These are phyloP conservation scores for Apogon hyalosoma DNA, from an alignment of 2,797 vertebrate species.

Conservation along the genomic window DNA sequence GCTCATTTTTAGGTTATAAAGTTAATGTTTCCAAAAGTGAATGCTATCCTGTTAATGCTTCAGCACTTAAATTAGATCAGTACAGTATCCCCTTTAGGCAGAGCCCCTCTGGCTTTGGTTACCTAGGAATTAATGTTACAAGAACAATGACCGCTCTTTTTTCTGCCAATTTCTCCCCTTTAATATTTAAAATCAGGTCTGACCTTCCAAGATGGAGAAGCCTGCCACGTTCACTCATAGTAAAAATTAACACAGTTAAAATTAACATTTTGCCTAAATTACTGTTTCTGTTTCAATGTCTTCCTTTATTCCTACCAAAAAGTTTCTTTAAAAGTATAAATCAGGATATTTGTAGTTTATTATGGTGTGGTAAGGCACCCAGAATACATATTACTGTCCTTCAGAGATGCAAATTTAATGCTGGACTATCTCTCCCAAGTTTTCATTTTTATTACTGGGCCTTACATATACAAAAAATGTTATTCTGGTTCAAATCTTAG, in stretches of 20 bases:
- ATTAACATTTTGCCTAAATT: conserved; percentile 5
- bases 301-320: not conserved
- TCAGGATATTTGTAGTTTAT: conserved; percentile 3
- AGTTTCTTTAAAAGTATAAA: not conserved
- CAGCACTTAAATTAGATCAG: not conserved
- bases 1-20: conserved; percentile 9
- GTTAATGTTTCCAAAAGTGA: conserved; percentile 16
- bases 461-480: conserved; percentile 4
- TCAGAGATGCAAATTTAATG: conserved; percentile 15
- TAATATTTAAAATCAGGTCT: conserved; percentile 5
- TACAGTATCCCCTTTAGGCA: conserved; percentile 1
- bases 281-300: not conserved
- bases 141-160: not conserved
- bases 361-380: no score
- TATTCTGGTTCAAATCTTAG: conserved; percentile 1
- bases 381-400: not conserved
- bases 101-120: conserved; percentile 5
- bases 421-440: not conserved
- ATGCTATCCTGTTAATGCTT: conserved; percentile 21
- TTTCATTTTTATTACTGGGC: conserved; percentile 12
- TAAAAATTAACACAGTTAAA: conserved; percentile 5
- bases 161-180: not conserved
- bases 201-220: conserved; percentile 3
- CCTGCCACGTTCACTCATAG: not conserved
- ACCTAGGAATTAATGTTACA: conserved; percentile 18